Evolutionary conservation across 2,797 vertebrate species (phyloP).

Genomic region (Ptychadena robeensis): DNA sequence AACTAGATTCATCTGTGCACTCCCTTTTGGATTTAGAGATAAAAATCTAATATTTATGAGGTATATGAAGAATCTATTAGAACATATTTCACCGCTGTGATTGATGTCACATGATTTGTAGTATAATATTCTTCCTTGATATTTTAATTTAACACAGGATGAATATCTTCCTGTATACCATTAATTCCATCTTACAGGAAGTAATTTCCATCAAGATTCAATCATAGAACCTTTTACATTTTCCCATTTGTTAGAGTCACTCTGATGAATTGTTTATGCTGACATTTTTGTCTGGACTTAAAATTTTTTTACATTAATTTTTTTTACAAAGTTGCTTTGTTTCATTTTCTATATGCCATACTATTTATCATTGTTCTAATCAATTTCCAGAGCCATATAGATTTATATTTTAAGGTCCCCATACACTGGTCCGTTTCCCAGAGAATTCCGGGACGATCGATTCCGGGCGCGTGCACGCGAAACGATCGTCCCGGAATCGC

Average conservation of each 20-base stretch:
- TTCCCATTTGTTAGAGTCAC: neutral
- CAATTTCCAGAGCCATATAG: neutral
- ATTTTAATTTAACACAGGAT: neutral
- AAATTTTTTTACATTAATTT: neutral
- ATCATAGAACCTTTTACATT: neutral
- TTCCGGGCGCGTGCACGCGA: too few species aligned
- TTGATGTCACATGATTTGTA: too few species aligned
- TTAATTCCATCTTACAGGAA: neutral
- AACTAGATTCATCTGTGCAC: too few species aligned
- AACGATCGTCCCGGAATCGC: too few species aligned
- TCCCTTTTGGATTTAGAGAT: too few species aligned
- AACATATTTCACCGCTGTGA: too few species aligned
- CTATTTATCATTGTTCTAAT: conserved; percentile 22
- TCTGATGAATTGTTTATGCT: neutral
- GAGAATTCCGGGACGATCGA: too few species aligned
- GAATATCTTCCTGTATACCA: neutral
- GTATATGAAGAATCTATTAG: too few species aligned
- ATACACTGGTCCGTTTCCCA: too few species aligned
- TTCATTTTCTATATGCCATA: neutral
- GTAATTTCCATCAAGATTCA: neutral
- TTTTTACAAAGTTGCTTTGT: neutral
- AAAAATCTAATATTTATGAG: too few species aligned
- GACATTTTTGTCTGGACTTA: neutral
- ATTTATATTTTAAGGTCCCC: conserved; percentile 7
- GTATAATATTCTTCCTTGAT: too few species aligned